phyloP scores from a whole-genome alignment of 2,113 vertebrate species.

The Stigmatopora argus region DNA sequence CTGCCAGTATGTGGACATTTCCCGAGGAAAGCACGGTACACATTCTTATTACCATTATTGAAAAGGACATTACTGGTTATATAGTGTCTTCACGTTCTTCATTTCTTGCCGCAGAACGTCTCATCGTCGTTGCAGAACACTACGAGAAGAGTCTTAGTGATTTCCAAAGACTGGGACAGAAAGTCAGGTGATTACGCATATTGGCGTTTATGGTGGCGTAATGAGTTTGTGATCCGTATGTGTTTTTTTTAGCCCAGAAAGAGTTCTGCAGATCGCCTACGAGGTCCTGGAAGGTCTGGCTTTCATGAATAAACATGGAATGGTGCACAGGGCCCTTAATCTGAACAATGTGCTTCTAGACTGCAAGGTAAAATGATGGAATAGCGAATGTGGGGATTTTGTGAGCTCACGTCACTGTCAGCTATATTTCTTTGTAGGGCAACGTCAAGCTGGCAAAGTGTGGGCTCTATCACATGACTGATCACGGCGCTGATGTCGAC shows the following conservation, averaged over 20 bases:
- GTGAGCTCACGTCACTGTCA: neutral
- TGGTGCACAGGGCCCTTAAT: constrained; percentile 89
- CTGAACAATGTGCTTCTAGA: constrained; percentile 88
- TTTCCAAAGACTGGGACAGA: constrained; percentile 78
- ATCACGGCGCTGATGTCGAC: constrained; percentile 92
- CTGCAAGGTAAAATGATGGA: constrained; percentile 73
- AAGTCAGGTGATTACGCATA: constrained; percentile 70
- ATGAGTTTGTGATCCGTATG: constrained; percentile 10
- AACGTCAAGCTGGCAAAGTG: constrained; percentile 93
- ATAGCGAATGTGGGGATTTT: neutral
- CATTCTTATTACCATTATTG: neutral
- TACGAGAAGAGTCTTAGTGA: constrained; percentile 83
- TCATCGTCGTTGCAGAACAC: constrained; percentile 93
- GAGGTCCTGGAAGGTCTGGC: constrained; percentile 88
- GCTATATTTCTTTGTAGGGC: constrained; percentile 65
- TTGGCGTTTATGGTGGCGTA: neutral
- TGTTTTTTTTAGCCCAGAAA: constrained; percentile 71
- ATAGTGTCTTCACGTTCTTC: constrained; percentile 6
- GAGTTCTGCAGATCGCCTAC: constrained; percentile 80
- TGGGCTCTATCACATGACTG: constrained; percentile 96
- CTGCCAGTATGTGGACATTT: constrained; percentile 94
- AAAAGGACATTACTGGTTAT: neutral
- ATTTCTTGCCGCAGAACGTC: constrained; percentile 74
- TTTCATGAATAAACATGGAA: constrained; percentile 88
- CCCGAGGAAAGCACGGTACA: constrained; percentile 92